Conservation (phyloP, 37 sponge, comb jelly and placozoan species). For the Chondrilla cf. caribensis region DNA sequence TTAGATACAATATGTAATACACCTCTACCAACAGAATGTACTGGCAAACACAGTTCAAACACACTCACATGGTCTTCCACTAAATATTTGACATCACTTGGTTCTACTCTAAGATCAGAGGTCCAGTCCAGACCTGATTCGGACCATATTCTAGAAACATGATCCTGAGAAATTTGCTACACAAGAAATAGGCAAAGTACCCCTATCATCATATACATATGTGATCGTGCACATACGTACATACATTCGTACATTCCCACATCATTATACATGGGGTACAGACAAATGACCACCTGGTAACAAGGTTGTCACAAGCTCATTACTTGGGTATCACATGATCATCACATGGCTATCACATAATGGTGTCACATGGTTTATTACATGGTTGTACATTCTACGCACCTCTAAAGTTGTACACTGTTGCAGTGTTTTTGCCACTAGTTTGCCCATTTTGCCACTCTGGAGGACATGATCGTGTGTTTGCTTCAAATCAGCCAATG, state of each 20-base stretch:
- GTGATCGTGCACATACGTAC: too few species aligned
- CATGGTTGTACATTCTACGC: neutral
- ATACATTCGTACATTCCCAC: too few species aligned
- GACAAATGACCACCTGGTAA: too few species aligned
- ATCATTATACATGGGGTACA: too few species aligned
- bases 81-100: neutral
- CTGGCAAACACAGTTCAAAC: too few species aligned
- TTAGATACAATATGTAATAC: too few species aligned
- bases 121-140: conserved; percentile 12
- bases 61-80: conserved; percentile 14
- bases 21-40: too few species aligned
- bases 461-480: conserved; percentile 9
- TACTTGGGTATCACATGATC: too few species aligned
- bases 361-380: too few species aligned
- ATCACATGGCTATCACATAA: too few species aligned
- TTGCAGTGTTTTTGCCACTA: conserved; percentile 33
- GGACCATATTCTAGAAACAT: neutral
- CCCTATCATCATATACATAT: too few species aligned
- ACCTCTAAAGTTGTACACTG: neutral
- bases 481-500: conserved; percentile 1
- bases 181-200: neutral
- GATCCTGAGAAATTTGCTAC: neutral
- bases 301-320: too few species aligned
- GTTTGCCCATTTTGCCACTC: conserved; percentile 26
- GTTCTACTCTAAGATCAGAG: neutral